These are phyloP conservation scores for Tetragonula clypearis DNA, from an alignment of 1,140 invertebrate species.

Conservation along the genomic window DNA sequence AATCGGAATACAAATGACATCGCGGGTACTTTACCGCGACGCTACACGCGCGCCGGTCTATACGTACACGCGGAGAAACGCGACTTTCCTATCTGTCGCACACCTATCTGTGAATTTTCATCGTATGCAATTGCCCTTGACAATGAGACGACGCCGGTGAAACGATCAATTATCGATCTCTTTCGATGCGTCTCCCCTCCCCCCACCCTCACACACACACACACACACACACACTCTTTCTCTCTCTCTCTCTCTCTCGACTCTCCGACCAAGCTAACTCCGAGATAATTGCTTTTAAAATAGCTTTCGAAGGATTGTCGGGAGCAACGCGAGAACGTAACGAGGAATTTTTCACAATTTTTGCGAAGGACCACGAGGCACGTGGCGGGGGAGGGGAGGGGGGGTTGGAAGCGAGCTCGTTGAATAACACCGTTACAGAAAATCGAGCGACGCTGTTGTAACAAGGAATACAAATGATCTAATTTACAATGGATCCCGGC, in stretches of 20 bases:
- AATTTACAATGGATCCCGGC: slow-evolving; percentile 75
- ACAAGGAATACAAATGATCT: slow-evolving; percentile 76
- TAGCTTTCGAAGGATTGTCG: slow-evolving; percentile 3
- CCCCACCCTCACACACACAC: too few species aligned
- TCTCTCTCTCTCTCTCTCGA: too few species aligned
- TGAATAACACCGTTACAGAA: slow-evolving; percentile 48
- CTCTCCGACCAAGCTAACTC: background rate
- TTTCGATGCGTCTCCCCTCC: background rate
- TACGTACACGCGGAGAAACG: background rate
- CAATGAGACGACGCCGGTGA: slow-evolving; percentile 26
- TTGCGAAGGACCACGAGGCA: background rate
- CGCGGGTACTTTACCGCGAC: slow-evolving; percentile 41
- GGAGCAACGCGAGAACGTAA: background rate
- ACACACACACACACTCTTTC: too few species aligned
- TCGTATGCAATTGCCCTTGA: slow-evolving; percentile 25
- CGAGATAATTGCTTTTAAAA: slow-evolving; percentile 7
- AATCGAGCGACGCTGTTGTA: slow-evolving; percentile 51
- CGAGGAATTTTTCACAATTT: slow-evolving; percentile 17
- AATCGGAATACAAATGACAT: slow-evolving; percentile 52
- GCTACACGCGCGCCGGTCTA: background rate
- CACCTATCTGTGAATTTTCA: background rate
- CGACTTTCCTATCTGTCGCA: slow-evolving; percentile 15
- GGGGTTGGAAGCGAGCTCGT: background rate
- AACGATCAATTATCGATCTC: slow-evolving; percentile 39
- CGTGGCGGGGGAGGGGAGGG: background rate